Percentiles rank a stretch among this genome's conserved stretches.
Evolutionary conservation across 2,797 vertebrate genomes (phyloP).

Genomic region (Centroberyx gerrardi): DNA sequence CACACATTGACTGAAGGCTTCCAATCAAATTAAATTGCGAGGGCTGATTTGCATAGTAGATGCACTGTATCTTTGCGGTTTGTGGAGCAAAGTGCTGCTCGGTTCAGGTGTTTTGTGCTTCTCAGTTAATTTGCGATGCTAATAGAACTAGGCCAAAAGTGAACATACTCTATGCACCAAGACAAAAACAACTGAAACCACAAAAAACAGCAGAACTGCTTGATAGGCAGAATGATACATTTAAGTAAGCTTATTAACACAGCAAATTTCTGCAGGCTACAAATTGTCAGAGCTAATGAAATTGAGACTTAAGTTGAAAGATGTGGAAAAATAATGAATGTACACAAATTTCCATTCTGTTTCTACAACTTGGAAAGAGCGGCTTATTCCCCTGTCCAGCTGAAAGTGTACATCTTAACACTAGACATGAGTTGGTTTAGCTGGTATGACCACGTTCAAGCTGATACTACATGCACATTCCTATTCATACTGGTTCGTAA

Average conservation of each 20-base stretch:
- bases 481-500: background rate
- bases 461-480: background rate
- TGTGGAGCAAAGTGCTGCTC: slow-evolving; percentile 6
- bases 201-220: background rate
- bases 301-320: background rate
- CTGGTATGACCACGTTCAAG: background rate
- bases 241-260: background rate
- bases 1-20: background rate
- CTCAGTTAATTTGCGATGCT: background rate
- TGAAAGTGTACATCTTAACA: background rate
- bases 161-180: background rate
- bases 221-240: background rate
- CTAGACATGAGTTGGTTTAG: background rate
- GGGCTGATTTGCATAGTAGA: slow-evolving; percentile 7
- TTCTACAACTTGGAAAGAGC: background rate
- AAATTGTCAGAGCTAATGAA: background rate
- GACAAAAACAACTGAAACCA: background rate
- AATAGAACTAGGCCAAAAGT: slow-evolving; percentile 1
- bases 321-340: background rate
- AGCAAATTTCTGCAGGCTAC: background rate
- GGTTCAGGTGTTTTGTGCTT: background rate
- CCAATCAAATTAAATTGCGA: slow-evolving; percentile 27
- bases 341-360: background rate
- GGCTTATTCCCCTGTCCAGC: background rate
- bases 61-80: background rate